Evolutionary conservation across 2,888 invertebrate genomes (phyloP), one percentile per base, ranked within the genome.

Genomic region (Papilio protenor): DNA sequence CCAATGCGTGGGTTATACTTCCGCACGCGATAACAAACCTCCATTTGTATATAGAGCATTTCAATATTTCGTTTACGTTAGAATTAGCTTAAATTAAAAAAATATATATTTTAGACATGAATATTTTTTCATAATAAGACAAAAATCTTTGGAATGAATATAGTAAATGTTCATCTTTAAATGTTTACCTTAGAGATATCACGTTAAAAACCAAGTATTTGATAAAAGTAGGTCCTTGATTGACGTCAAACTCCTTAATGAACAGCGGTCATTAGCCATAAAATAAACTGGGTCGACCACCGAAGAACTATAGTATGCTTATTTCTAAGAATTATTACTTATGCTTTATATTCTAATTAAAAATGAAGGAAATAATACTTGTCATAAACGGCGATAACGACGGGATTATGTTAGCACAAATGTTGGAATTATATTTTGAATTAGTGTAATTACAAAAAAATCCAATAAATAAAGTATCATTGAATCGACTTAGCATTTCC

Each of bases 1-100:
- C 8, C 21, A 73, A 52, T 61, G 61, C 52, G 33, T 23, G 33
- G 27, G 59, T 57, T 27, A 49, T 57, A n/a, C 14, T 55, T 47
- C 57, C 33, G 18, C 73, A 73, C 69, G 77, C 73, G 55, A 69
- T 23, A 77, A 45, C 16, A 18, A 27, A 12, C 40, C 47, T n/a
- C 75, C 2, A 21, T 47, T 76, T 70, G 2, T 45, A 66, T 55
- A 47, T 18, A 0, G 3, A 23, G 21, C 21, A 74, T 66, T 52
- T 59, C n/a, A 57, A 45, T 57, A 70, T 45, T 5, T 12, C 8
- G 5, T 69, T 66, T 23, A 69, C 49, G 40, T 21, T 0, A 45
- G 40, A 27, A 16, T 14, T 27, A 27, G 0, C 27, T 57, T 57
- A 10, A 2, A 52, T 52, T 52, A 16, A 16, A 4, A n/a, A n/a